A percentile compares a stretch with the other conserved stretches of the same genome.
Conservation (phyloP, 1,140 invertebrate genomes). For the Periplaneta americana region DNA sequence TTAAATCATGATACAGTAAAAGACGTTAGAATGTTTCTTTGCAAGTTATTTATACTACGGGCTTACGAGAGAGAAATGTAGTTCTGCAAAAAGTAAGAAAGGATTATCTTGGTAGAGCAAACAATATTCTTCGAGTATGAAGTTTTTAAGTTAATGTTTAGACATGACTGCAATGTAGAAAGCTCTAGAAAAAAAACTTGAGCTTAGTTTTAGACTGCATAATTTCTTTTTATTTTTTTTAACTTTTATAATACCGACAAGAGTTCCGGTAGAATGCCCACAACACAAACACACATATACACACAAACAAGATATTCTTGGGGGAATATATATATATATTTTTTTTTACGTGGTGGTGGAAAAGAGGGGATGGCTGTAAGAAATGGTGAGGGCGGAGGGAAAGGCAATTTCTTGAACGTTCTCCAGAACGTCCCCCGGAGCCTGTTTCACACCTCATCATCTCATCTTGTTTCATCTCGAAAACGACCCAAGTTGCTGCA, state of each 20-base stretch:
- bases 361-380: too few relatives aligned
- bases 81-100: background rate
- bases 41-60: too few relatives aligned
- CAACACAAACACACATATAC: too few relatives aligned
- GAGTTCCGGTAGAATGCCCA: background rate
- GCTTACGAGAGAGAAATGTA: background rate
- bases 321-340: too few relatives aligned
- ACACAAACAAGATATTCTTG: background rate
- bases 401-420: background rate
- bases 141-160: background rate
- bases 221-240: background rate
- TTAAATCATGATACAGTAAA: too few relatives aligned
- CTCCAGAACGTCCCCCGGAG: background rate
- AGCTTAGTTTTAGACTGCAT: background rate
- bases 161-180: background rate
- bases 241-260: background rate
- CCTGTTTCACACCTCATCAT: constrained; percentile 4
- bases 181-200: too few relatives aligned
- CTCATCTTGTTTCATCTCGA: background rate
- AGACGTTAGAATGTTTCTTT: too few relatives aligned
- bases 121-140: background rate
- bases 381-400: background rate
- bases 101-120: background rate
- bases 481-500: background rate
- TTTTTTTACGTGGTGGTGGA: too few relatives aligned